phyloP scores from a whole-genome alignment of 2,113 vertebrate species.

The Pipra filicauda region DNA sequence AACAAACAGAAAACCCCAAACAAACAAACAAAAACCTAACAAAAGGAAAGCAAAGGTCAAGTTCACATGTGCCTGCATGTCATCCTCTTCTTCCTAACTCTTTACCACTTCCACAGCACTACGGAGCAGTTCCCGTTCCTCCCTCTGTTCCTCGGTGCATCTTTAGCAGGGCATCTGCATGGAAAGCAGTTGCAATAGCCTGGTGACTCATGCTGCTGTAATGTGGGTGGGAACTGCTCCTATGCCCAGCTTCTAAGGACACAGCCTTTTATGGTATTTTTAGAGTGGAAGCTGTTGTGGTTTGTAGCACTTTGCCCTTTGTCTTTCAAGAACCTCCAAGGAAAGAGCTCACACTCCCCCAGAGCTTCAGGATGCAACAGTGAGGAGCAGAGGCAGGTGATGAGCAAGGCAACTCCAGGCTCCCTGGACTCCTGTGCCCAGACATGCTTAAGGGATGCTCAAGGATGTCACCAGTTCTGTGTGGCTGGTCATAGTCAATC shows the following conservation, averaged over 20 bases:
- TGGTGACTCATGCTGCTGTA: conserved; percentile 57
- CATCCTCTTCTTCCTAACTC: not conserved
- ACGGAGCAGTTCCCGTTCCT: not conserved
- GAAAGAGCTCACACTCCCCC: not conserved
- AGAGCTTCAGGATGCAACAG: not conserved
- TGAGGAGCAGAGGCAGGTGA: not conserved
- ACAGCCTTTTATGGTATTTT: conserved; percentile 71
- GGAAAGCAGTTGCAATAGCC: not conserved
- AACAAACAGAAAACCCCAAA: not conserved
- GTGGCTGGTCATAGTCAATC: not conserved
- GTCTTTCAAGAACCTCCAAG: not conserved
- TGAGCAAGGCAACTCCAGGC: not conserved
- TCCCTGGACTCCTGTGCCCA: not conserved
- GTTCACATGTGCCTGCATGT: fast-evolving
- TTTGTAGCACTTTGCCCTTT: conserved; percentile 14
- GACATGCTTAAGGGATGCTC: not conserved
- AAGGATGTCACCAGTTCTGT: not conserved
- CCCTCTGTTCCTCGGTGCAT: not conserved
- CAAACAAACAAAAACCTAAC: not conserved
- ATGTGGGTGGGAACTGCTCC: conserved; percentile 65
- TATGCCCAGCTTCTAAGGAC: conserved; percentile 49
- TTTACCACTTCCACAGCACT: not conserved
- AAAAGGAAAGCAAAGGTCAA: not conserved
- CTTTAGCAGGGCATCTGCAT: conserved; percentile 2
- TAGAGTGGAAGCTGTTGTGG: conserved; percentile 9